These are phyloP conservation scores for Eufriesea mexicana DNA, from an alignment of 1,140 invertebrate species.

Conservation along the genomic window DNA sequence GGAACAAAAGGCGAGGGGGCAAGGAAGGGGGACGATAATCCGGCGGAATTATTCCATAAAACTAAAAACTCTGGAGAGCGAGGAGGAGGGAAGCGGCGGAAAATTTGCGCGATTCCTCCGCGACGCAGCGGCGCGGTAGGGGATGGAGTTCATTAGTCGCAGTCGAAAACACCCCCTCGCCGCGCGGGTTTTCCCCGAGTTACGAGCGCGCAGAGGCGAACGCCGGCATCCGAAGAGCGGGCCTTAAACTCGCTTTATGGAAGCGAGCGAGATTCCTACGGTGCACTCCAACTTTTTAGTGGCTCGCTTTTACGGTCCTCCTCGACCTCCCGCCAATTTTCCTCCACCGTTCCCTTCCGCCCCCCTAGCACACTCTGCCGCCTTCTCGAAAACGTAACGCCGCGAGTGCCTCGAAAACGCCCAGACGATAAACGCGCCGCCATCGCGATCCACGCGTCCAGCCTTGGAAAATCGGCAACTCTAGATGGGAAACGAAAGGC, in stretches of 20 bases:
- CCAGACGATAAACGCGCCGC: no score
- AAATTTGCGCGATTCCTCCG: neutral
- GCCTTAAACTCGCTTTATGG: slow-evolving; percentile 24
- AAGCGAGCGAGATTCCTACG: slow-evolving; percentile 18
- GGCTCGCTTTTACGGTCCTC: slow-evolving; percentile 14
- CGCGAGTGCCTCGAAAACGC: no score
- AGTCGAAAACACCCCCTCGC: slow-evolving; percentile 9
- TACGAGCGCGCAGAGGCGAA: neutral
- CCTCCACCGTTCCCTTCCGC: no score
- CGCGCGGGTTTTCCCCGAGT: neutral
- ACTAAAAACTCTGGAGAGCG: neutral
- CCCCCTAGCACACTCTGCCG: neutral
- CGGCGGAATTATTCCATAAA: neutral
- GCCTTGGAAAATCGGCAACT: neutral
- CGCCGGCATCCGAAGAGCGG: neutral
- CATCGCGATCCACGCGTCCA: neutral
- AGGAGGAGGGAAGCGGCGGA: no score
- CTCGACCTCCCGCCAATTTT: slow-evolving; percentile 6
- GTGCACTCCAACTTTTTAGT: slow-evolving; percentile 13
- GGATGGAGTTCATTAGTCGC: slow-evolving; percentile 18
- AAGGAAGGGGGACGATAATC: neutral
- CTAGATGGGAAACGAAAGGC: no score
- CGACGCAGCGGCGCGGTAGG: neutral
- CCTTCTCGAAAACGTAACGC: slow-evolving; percentile 10
- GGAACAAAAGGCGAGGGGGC: no score